Evolutionary conservation across 2,797 vertebrate species (phyloP).

Genomic region (Pogonophryne albipinna): DNA sequence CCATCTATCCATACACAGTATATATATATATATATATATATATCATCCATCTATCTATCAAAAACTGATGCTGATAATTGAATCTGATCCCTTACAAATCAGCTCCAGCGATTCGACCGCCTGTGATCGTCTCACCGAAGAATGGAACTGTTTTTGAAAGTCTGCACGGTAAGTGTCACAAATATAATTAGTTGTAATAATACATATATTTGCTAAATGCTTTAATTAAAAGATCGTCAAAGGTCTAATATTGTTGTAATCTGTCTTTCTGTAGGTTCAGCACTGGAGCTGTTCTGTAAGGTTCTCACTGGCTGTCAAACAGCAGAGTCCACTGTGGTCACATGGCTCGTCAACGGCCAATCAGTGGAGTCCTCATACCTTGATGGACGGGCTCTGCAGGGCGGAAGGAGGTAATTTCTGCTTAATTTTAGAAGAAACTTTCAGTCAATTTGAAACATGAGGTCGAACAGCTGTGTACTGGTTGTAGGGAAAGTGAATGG

Average conservation of each 20-base stretch:
- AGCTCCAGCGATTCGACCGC: conserved; percentile 40
- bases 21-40: no score
- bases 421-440: not conserved
- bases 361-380: conserved; percentile 78
- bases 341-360: conserved; percentile 88
- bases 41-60: no score
- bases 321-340: conserved; percentile 77
- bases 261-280: conserved; percentile 82
- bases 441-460: no score
- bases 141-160: conserved; percentile 73
- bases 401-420: conserved; percentile 81
- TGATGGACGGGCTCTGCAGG: conserved; percentile 79
- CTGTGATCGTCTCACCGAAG: conserved; percentile 76
- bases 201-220: not conserved
- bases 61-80: not conserved
- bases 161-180: conserved; percentile 67
- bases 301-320: conserved; percentile 84
- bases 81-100: not conserved
- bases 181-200: not conserved
- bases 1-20: no score
- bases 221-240: not conserved
- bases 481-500: not conserved
- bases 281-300: conserved; percentile 86
- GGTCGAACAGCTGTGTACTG: not conserved
- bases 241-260: not conserved